A percentile compares a stretch with the other conserved stretches of the same genome.
These are phyloP conservation scores for Alces alces DNA, from an alignment of 2,113 vertebrate genomes.

Conservation along the genomic window DNA sequence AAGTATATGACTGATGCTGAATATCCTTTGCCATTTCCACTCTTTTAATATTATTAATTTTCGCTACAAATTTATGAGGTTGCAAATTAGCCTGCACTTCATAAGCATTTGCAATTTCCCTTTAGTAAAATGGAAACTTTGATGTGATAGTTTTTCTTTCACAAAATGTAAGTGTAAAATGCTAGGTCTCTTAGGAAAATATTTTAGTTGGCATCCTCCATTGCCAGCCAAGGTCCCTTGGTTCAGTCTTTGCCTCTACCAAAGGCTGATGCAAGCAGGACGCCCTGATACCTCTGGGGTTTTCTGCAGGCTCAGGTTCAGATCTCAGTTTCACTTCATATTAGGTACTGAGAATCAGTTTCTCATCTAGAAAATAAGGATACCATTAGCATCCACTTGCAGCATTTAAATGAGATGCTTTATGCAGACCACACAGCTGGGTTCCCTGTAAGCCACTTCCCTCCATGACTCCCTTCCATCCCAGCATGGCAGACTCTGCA, in stretches of 20 bases:
- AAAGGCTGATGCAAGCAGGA: neutral
- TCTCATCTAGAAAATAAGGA: neutral
- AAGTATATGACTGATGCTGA: neutral
- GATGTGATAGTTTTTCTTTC: neutral
- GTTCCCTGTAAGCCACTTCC: neutral
- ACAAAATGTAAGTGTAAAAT: neutral
- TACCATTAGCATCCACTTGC: neutral
- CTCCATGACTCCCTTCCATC: neutral
- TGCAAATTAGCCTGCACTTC: neutral
- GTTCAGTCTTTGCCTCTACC: neutral
- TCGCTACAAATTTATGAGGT: neutral
- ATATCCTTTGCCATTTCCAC: neutral
- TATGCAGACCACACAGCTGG: neutral
- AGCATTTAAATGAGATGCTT: neutral
- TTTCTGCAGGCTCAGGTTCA: neutral
- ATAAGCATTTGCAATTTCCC: neutral
- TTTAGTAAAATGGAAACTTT: neutral
- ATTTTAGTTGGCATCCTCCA: neutral
- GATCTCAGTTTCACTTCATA: neutral
- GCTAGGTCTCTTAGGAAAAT: neutral
- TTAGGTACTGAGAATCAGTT: neutral
- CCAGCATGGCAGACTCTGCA: neutral
- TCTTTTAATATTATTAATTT: neutral
- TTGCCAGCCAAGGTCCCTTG: neutral
- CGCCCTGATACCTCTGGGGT: no score